Evolutionary conservation across 2,113 vertebrate genomes (phyloP).

Genomic region (Hippopotamus amphibius): DNA sequence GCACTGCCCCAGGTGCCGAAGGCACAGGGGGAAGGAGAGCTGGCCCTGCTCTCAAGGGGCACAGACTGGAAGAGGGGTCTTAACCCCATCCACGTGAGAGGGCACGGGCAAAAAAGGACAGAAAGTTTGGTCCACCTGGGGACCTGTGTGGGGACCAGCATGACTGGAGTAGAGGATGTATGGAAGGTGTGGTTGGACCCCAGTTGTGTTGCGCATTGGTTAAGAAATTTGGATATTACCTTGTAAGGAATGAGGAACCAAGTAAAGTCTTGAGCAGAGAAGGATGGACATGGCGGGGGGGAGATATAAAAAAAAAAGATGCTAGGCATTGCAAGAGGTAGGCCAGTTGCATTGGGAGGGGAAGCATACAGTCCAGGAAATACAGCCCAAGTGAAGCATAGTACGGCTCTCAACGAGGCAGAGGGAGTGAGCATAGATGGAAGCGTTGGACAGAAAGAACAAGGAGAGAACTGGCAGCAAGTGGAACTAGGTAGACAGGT

Average conservation of each 20-base stretch:
- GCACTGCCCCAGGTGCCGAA: neutral
- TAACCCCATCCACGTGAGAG: neutral
- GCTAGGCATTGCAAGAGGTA: neutral
- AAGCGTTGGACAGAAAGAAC: neutral
- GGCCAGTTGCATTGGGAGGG: neutral
- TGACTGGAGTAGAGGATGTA: neutral
- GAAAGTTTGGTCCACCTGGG: neutral
- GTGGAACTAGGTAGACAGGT: fast-evolving
- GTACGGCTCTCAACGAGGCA: neutral
- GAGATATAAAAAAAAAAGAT: neutral
- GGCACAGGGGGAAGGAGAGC: neutral
- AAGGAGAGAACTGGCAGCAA: neutral
- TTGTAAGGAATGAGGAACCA: neutral
- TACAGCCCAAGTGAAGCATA: too few species aligned
- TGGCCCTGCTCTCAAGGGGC: neutral
- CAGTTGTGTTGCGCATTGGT: neutral
- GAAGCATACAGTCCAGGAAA: neutral
- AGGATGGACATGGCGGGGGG: neutral
- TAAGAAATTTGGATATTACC: neutral
- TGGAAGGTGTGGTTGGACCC: neutral
- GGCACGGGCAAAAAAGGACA: neutral
- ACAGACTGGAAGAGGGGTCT: neutral
- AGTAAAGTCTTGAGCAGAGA: neutral
- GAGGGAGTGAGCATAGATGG: fast-evolving
- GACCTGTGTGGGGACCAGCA: neutral